Evolutionary conservation across 2,888 invertebrate species (phyloP).

Genomic region (Xestia sexstrigata): DNA sequence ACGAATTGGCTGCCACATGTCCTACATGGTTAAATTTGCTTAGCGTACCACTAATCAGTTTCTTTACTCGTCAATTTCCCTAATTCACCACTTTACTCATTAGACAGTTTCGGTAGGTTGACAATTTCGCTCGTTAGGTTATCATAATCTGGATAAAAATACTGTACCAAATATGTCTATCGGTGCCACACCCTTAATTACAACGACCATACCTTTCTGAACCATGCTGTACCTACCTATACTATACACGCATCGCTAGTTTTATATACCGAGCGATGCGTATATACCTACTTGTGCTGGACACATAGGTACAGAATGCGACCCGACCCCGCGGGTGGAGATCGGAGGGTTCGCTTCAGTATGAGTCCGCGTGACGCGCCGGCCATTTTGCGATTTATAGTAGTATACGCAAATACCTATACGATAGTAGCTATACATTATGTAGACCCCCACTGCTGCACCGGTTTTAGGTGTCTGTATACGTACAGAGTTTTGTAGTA

Average conservation of each 20-base stretch:
- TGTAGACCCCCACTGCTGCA: not conserved
- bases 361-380: constrained; percentile 27
- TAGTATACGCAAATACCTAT: not conserved
- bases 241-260: not conserved
- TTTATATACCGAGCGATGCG: not conserved
- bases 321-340: not conserved
- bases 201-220: not conserved
- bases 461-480: not conserved
- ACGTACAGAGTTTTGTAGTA: not conserved
- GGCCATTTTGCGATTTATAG: constrained; percentile 7
- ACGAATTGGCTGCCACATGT: too few relatives aligned
- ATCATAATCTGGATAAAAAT: too few relatives aligned
- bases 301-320: not conserved
- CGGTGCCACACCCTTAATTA: too few relatives aligned
- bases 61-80: too few relatives aligned
- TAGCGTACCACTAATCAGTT: too few relatives aligned
- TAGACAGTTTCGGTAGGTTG: too few relatives aligned
- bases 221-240: not conserved
- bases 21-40: too few relatives aligned
- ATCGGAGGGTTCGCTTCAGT: constrained; percentile 17
- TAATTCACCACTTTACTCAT: too few relatives aligned
- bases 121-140: too few relatives aligned
- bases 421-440: not conserved
- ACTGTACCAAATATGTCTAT: too few relatives aligned
- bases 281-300: not conserved